Percentiles rank a stretch among this genome's conserved stretches.
These are phyloP conservation scores for Agrotis segetum DNA, from an alignment of 2,888 invertebrate species.

Conservation along the genomic window DNA sequence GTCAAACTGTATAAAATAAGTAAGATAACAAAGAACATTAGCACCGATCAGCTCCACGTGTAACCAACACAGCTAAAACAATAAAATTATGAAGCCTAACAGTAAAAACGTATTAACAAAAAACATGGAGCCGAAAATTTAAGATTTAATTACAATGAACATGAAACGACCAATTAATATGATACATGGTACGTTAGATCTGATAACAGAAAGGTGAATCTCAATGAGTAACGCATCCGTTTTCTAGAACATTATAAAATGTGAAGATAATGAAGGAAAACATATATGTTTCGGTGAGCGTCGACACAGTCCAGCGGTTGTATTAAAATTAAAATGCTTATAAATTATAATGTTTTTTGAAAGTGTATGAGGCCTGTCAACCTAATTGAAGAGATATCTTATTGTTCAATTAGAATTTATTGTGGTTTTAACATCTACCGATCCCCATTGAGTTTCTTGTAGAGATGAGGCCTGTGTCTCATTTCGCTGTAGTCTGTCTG, in stretches of 20 bases:
- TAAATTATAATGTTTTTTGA: constrained; percentile 56
- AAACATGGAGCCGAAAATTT: constrained; percentile 67
- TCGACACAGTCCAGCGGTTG: constrained; percentile 58
- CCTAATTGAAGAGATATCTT: constrained; percentile 21
- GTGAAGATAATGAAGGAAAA: constrained; percentile 67
- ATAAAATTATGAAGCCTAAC: constrained; percentile 65
- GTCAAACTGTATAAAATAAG: neutral
- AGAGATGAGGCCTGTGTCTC: neutral
- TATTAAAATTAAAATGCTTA: constrained; percentile 48
- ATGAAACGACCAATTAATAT: constrained; percentile 77
- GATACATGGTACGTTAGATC: constrained; percentile 74
- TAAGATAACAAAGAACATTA: constrained; percentile 42
- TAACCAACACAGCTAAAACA: constrained; percentile 53
- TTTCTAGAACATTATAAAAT: constrained; percentile 70
- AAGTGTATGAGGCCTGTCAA: constrained; percentile 55
- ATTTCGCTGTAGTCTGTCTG: too few relatives aligned
- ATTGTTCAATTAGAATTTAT: constrained; percentile 12
- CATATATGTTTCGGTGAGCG: constrained; percentile 69
- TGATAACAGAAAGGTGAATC: constrained; percentile 73
- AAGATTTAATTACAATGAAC: constrained; percentile 77
- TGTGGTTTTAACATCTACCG: neutral
- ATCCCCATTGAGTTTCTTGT: neutral
- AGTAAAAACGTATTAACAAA: constrained; percentile 67
- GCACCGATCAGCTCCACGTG: constrained; percentile 54
- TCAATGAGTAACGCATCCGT: constrained; percentile 71